phyloP scores from a whole-genome alignment of 2,113 vertebrate species.

The Balaeniceps rex region DNA sequence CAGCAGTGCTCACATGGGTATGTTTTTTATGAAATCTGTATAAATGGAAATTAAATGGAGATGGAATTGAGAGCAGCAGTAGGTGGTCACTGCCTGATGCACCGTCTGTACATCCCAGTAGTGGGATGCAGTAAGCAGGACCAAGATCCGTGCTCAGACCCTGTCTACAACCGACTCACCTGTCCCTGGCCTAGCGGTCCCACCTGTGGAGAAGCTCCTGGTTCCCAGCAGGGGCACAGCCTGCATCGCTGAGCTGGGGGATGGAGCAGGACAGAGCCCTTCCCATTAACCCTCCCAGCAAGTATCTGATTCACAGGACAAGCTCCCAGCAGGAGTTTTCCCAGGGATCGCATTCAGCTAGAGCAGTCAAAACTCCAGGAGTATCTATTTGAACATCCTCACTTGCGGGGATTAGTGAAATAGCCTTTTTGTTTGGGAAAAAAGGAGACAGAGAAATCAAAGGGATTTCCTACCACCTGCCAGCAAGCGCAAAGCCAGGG shows the following conservation, averaged over 20 bases:
- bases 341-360: background rate
- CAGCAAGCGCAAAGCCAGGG: background rate
- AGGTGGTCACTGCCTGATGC: background rate
- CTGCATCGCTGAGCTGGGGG: background rate
- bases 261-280: background rate
- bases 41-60: background rate
- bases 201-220: background rate
- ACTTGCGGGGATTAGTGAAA: background rate
- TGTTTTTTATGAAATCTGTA: background rate
- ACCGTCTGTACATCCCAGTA: background rate
- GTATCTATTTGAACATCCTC: background rate
- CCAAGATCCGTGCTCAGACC: fast-evolving
- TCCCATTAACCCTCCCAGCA: background rate
- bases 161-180: background rate
- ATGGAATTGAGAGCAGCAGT: background rate
- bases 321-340: background rate
- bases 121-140: background rate
- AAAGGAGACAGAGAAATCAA: background rate
- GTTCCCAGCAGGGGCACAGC: background rate
- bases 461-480: background rate
- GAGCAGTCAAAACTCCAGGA: background rate
- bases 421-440: background rate
- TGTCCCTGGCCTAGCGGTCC: background rate
- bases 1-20: background rate
- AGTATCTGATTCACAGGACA: background rate